These are phyloP conservation scores for Eledone cirrhosa DNA, from an alignment of 2,888 invertebrate species.

Conservation along the genomic window DNA sequence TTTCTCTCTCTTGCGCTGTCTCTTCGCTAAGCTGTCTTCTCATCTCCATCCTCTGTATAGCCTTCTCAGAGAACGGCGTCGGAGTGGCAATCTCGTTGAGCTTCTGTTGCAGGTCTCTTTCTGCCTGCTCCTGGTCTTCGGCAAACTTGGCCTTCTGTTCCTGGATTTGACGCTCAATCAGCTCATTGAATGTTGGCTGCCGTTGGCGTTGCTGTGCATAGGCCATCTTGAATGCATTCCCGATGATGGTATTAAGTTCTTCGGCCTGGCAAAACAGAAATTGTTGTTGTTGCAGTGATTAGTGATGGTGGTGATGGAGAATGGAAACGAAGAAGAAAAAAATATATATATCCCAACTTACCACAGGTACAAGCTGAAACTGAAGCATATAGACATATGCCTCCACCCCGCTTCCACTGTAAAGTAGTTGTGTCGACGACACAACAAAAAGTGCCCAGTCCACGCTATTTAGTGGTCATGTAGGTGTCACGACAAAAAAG, in stretches of 20 bases:
- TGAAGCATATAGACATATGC: too few relatives aligned
- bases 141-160: conserved; percentile 59
- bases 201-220: conserved; percentile 75
- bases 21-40: conserved; percentile 46
- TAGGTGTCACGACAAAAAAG: too few relatives aligned
- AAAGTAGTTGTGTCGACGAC: too few relatives aligned
- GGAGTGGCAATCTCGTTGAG: conserved; percentile 61
- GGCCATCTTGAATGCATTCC: conserved; percentile 92
- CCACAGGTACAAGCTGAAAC: too few relatives aligned
- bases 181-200: conserved; percentile 64
- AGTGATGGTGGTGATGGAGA: too few relatives aligned
- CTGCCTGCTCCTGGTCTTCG: conserved; percentile 55
- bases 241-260: conserved; percentile 85
- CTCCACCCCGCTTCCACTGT: too few relatives aligned
- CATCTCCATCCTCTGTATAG: conserved; percentile 57
- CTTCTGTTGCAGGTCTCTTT: conserved; percentile 53
- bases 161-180: conserved; percentile 61
- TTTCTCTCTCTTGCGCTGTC: conserved; percentile 34
- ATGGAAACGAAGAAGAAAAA: too few relatives aligned
- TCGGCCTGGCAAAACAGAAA: conserved; percentile 81
- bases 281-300: too few relatives aligned
- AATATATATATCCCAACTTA: too few relatives aligned
- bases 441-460: too few relatives aligned
- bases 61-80: conserved; percentile 53
- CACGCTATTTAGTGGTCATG: too few relatives aligned